phyloP scores from a whole-genome alignment of 2,113 vertebrate species.

The Myanophis thanlyinensis region DNA sequence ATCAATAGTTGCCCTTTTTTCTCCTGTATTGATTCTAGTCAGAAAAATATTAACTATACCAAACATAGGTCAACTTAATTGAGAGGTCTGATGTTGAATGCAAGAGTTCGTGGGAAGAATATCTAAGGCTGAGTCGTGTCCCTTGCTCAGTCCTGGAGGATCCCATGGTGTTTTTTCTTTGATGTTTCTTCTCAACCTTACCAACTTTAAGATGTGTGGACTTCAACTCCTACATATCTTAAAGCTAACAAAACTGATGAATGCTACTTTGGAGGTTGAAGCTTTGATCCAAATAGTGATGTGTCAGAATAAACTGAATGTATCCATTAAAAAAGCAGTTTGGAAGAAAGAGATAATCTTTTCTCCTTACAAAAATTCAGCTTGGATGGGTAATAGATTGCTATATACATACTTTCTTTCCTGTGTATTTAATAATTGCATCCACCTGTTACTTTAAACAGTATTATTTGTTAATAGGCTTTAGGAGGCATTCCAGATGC shows the following conservation, averaged over 20 bases:
- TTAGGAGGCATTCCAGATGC: not conserved
- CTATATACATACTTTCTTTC: not conserved
- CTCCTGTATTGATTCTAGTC: not conserved
- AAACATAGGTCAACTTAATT: not conserved
- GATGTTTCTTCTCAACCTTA: not conserved
- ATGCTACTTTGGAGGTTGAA: not conserved
- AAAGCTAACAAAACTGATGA: not conserved
- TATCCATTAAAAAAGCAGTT: not conserved
- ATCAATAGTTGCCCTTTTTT: not conserved
- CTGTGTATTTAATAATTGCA: not conserved
- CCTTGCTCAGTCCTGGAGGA: not conserved
- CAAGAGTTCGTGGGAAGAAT: not conserved
- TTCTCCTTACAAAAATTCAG: not conserved
- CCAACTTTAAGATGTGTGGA: not conserved
- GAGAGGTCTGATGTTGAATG: not conserved
- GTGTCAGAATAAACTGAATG: not conserved
- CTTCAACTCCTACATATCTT: not conserved
- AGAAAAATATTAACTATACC: not conserved
- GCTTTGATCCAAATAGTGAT: not conserved
- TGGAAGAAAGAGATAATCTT: not conserved
- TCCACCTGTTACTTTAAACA: not conserved
- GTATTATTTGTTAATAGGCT: not conserved
- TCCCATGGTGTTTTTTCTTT: not conserved
- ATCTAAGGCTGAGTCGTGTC: not conserved
- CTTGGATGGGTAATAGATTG: not conserved